Conservation (phyloP, 2,888 invertebrate species). For the Taenaris catops region DNA sequence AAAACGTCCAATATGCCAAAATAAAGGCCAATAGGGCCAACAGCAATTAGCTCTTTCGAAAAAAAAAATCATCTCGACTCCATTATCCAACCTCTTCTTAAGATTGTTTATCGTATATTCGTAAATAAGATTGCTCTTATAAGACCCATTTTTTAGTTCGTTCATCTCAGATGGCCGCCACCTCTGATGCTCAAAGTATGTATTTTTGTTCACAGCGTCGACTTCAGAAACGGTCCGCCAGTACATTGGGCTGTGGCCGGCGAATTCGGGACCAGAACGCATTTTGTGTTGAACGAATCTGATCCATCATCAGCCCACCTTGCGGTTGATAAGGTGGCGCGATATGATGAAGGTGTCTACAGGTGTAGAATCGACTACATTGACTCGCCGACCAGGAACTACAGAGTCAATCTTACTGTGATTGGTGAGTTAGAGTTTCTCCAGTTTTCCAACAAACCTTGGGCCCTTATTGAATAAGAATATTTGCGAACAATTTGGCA, state of each 20-base stretch:
- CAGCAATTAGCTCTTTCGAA: too few relatives aligned
- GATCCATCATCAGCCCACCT: slow-evolving; percentile 86
- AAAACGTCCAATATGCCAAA: too few relatives aligned
- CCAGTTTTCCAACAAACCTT: too few relatives aligned
- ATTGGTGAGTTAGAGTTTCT: slow-evolving; percentile 93
- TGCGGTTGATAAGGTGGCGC: slow-evolving; percentile 85
- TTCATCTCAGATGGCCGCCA: too few relatives aligned
- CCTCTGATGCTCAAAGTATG: neutral
- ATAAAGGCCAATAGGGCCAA: too few relatives aligned
- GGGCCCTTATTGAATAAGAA: too few relatives aligned
- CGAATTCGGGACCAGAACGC: slow-evolving; percentile 86
- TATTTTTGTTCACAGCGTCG: slow-evolving; percentile 77
- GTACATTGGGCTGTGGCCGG: slow-evolving; percentile 89
- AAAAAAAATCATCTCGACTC: too few relatives aligned
- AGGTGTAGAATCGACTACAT: slow-evolving; percentile 94
- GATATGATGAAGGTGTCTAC: slow-evolving; percentile 90
- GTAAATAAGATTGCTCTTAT: too few relatives aligned
- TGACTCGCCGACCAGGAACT: slow-evolving; percentile 93
- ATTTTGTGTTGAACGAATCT: slow-evolving; percentile 86
- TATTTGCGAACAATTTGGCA: too few relatives aligned
- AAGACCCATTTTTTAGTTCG: too few relatives aligned
- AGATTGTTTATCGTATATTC: too few relatives aligned
- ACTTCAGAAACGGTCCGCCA: slow-evolving; percentile 86
- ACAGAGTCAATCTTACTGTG: slow-evolving; percentile 90
- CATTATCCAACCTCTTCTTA: too few relatives aligned